Base-by-base conservation (phyloP, 2,113 vertebrate species). In the Anolis sagrei region DNA sequence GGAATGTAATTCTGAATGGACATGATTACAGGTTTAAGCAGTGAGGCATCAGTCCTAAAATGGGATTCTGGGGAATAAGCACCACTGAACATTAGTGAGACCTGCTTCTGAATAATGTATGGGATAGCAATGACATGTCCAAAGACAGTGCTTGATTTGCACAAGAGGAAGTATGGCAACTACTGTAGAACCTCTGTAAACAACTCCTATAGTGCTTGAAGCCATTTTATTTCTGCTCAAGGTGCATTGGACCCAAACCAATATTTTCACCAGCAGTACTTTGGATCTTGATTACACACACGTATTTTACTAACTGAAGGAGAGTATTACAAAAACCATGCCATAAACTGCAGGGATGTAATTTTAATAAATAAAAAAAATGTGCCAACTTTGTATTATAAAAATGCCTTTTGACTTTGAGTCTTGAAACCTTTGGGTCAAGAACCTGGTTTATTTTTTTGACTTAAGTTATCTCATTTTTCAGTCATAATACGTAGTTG, bases 341-440 rank as follows among this genome's bases (percentile, higher is more conserved):
- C 34, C 4, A 36, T 13, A n/a, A 25, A 34, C 61, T 75, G 18
- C 14, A 78, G 75, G 27, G 2, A 0, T 9, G 19, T 62, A 29
- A 16, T 32, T 44, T 44, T 81, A 68, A 1, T 69, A 32, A 64
- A 66, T 51, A 79, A 79, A 79, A 44, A 32, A 11, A 44, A 44
- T 0, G 0, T 54, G 32, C 73, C 44, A 48, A 10, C 2, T 75
- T 84, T 27, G 74, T 58, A 62, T 76, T 25, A 18, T 58, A 54
- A n/a, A 74, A 82, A 76, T 88, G 85, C 79, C 66, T 81, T 86
- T 79, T 77, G 77, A 44, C 23, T 64, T 86, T 62, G 39, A 73
- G 51, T 76, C 5, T 13, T 36, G 32, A 32, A 68, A 0, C 36
- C 11, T n/a, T n/a, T 25, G 23, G 62, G 27, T 69, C 54, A 49